These are phyloP conservation scores for Argentina silus DNA, from an alignment of 2,797 vertebrate species.

Conservation along the genomic window DNA sequence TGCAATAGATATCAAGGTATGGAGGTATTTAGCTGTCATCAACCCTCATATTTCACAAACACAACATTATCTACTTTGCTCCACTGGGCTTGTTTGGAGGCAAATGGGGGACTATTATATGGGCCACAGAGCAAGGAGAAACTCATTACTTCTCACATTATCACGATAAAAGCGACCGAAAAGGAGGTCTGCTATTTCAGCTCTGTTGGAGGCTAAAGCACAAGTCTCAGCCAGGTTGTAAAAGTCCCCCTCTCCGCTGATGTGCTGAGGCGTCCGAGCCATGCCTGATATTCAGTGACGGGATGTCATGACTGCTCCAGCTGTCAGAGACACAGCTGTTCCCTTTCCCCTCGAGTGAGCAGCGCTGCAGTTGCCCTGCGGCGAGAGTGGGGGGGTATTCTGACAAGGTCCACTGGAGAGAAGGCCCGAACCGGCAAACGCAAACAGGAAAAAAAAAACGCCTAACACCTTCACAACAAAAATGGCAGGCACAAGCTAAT, in stretches of 20 bases:
- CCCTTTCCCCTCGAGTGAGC: slow-evolving; percentile 87
- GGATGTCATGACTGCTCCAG: slow-evolving; percentile 83
- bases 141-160: slow-evolving; percentile 76
- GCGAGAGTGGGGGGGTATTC: slow-evolving; percentile 68
- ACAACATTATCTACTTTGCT: slow-evolving; percentile 76
- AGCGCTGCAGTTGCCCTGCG: slow-evolving; percentile 77
- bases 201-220: slow-evolving; percentile 57
- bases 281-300: slow-evolving; percentile 79
- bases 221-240: slow-evolving; percentile 67
- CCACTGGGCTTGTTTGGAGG: slow-evolving; percentile 73
- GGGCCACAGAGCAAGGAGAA: slow-evolving; percentile 72
- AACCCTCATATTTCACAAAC: slow-evolving; percentile 66
- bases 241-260: slow-evolving; percentile 70
- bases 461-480: slow-evolving; percentile 35
- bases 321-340: slow-evolving; percentile 93
- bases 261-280: slow-evolving; percentile 73
- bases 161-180: slow-evolving; percentile 46
- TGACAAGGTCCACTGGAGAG: slow-evolving; percentile 82
- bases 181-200: slow-evolving; percentile 38
- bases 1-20: slow-evolving; percentile 12
- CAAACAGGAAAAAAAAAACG: slow-evolving; percentile 44
- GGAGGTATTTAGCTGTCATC: slow-evolving; percentile 51
- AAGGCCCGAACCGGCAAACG: slow-evolving; percentile 47
- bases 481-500: slow-evolving; percentile 33
- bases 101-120: slow-evolving; percentile 74